Evolutionary conservation across 2,888 invertebrate genomes (phyloP).

Genomic region (Nomada goodeniana): DNA sequence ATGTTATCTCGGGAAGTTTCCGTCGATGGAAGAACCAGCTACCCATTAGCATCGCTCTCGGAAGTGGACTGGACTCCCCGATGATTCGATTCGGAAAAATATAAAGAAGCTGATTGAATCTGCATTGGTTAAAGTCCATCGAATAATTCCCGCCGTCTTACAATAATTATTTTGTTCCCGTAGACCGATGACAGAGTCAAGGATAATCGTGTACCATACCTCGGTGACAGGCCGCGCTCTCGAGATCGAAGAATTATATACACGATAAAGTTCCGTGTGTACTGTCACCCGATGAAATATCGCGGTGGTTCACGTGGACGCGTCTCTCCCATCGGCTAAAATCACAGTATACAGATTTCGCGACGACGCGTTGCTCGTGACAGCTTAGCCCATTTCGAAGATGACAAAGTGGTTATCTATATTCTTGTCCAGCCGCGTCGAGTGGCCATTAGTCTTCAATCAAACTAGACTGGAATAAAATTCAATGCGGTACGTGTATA

Average conservation of each 20-base stretch:
- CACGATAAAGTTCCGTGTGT: constrained; percentile 52
- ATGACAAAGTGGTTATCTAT: constrained; percentile 62
- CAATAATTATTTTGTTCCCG: constrained; percentile 21
- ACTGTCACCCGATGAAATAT: constrained; percentile 59
- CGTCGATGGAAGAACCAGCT: constrained; percentile 7
- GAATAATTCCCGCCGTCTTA: neutral
- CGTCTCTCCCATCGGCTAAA: constrained; percentile 33
- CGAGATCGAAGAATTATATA: constrained; percentile 44
- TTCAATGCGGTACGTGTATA: constrained; percentile 16
- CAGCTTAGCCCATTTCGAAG: constrained; percentile 56
- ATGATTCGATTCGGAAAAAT: neutral
- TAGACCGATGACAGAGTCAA: constrained; percentile 5
- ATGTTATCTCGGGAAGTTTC: constrained; percentile 18
- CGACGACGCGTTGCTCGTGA: constrained; percentile 45
- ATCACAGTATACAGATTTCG: constrained; percentile 55
- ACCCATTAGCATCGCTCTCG: constrained; percentile 15
- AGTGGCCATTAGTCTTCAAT: constrained; percentile 55
- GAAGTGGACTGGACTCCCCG: neutral
- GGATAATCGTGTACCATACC: constrained; percentile 14
- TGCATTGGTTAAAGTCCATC: too few relatives aligned
- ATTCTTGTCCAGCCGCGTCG: constrained; percentile 42
- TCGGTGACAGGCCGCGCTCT: constrained; percentile 44
- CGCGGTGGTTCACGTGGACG: constrained; percentile 39
- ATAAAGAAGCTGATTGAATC: too few relatives aligned
- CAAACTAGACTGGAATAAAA: constrained; percentile 26